Evolutionary conservation across 2,113 vertebrate species (phyloP), one percentile per base, ranked within the genome.

Genomic region (Aptenodytes forsteri): DNA sequence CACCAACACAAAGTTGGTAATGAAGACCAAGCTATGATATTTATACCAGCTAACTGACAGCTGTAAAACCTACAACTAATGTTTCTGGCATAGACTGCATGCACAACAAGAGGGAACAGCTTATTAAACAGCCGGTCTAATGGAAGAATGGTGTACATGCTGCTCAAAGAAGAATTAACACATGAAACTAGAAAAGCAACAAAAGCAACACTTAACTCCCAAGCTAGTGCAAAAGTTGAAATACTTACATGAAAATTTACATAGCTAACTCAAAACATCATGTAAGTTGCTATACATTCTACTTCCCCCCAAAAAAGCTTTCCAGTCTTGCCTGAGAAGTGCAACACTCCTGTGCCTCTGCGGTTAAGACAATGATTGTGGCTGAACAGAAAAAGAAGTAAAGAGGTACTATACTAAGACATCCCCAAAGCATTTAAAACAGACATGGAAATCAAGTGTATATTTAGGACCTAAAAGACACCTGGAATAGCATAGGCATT

Each of bases 101-200:
- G 4, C 52, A 18, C 49, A 73, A 38, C 91, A 96, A 40, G 70
- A 93, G 66, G 80, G 61, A 92, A 73, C 71, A 90, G 75, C 98
- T 98, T 98, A 97, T 94, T 97, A 75, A 93, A 90, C 91, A 97
- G 92, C 59, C 94, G 91, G 67, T 89, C 56, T 79, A 86, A 78
- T 32, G 75, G 62, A 85, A 93, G 58, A 92, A 89, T 49, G 71
- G 72, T 34, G 38, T 85, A 76, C 18, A 30, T 38, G n/a, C 87
- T 87, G 83, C 93, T 93, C 55, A 84, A 66, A 66, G 65, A 87
- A 86, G n/a, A 55, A 87, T 90, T 90, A 89, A 90, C 95, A 95
- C 75, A 62, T 30, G n/a, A 73, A 96, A 77, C 62, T 81, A 54
- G 76, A 90, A 96, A 95, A 78, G 46, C 55, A 86, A 78, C 62